Evolutionary conservation across 2,113 vertebrate species (phyloP).

Genomic region (Rhipidura dahli): DNA sequence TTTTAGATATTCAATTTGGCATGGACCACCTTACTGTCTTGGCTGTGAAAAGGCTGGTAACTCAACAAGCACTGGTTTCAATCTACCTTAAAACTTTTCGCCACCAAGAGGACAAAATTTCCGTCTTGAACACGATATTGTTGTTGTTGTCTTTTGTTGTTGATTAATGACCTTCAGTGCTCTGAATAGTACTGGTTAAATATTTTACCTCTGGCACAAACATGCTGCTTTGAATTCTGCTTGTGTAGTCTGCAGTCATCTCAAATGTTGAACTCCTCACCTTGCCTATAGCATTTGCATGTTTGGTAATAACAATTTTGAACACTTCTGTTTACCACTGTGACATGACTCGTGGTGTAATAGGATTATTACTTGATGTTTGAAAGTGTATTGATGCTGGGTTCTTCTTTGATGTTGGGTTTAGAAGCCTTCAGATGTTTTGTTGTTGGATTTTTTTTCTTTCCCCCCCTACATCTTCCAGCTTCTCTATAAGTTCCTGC

Average conservation of each 20-base stretch:
- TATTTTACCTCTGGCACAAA: not conserved
- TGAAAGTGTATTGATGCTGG: fast-evolving
- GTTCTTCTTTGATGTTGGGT: not conserved
- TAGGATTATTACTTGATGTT: not conserved
- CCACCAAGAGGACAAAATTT: not conserved
- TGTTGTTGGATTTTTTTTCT: not conserved
- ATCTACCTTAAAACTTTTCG: not conserved
- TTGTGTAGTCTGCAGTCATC: not conserved
- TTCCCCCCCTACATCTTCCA: fast-evolving
- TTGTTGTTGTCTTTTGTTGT: not conserved
- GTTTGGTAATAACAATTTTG: not conserved
- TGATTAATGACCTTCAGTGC: not conserved
- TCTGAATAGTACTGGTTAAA: not conserved
- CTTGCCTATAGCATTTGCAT: not conserved
- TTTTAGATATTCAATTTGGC: not conserved
- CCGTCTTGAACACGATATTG: not conserved
- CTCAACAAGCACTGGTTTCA: not conserved
- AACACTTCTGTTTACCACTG: not conserved
- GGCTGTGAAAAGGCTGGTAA: not conserved
- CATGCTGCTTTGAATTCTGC: not conserved
- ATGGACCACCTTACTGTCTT: not conserved
- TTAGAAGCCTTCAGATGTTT: not conserved
- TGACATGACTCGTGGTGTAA: not conserved
- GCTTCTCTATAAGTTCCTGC: not conserved
- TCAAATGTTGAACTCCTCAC: not conserved